A percentile compares a stretch with the other conserved stretches of the same genome.
Conservation (phyloP, 2,797 vertebrate genomes). For the Falco novaeseelandiae region DNA sequence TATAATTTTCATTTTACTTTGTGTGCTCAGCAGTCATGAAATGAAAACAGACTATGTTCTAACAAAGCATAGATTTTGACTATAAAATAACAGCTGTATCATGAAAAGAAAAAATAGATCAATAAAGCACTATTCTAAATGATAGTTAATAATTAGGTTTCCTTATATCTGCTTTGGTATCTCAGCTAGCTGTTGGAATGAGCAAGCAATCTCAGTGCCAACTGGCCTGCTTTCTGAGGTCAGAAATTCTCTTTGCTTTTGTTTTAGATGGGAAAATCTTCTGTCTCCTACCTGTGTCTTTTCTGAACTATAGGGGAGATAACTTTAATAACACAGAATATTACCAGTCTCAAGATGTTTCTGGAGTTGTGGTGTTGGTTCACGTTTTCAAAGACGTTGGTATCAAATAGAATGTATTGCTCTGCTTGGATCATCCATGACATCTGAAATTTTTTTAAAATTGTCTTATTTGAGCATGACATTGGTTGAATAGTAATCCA, state of each 20-base stretch:
- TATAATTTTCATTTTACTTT: not conserved
- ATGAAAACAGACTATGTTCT: not conserved
- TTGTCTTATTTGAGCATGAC: not conserved
- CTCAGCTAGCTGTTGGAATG: not conserved
- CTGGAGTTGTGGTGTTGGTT: not conserved
- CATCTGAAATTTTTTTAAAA: not conserved
- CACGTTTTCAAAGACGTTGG: not conserved
- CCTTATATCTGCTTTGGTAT: not conserved
- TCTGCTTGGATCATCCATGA: not conserved
- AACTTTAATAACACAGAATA: not conserved
- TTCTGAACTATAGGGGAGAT: not conserved
- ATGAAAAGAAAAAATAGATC: not conserved
- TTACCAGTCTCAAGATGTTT: not conserved
- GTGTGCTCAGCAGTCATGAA: not conserved
- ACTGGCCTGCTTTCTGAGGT: not conserved
- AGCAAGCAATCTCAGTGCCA: not conserved
- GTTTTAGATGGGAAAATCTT: not conserved
- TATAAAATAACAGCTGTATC: not conserved
- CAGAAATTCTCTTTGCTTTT: slow-evolving; percentile 11
- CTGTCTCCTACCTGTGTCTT: not conserved
- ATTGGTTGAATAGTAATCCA: not conserved
- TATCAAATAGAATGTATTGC: not conserved
- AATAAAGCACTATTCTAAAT: not conserved
- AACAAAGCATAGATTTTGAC: not conserved
- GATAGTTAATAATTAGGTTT: not conserved